Evolutionary conservation across 1,140 invertebrate genomes (phyloP).

Genomic region (Mycetomoellerius zeteki): DNA sequence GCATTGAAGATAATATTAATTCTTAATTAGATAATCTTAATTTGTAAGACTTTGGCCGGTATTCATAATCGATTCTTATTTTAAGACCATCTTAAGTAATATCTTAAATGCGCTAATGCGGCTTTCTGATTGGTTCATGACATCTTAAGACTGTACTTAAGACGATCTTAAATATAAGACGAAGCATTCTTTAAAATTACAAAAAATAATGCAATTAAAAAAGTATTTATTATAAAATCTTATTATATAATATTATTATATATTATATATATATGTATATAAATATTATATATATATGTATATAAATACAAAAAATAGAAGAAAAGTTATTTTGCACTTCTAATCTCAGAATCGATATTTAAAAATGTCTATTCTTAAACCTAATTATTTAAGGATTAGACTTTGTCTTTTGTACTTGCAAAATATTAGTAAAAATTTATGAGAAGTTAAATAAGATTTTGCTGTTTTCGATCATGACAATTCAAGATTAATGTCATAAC

Average conservation of each 20-base stretch:
- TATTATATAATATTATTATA: not conserved
- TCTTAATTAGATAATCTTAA: conserved; percentile 7
- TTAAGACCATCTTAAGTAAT: too few relatives aligned
- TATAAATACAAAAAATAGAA: not conserved
- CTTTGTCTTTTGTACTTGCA: not conserved
- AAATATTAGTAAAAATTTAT: not conserved
- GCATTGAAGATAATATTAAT: conserved; percentile 14
- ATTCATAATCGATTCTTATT: too few relatives aligned
- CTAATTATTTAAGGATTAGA: not conserved
- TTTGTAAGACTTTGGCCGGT: not conserved
- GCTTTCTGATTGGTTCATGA: too few relatives aligned
- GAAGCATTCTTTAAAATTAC: not conserved
- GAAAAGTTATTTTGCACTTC: not conserved
- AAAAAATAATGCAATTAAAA: not conserved
- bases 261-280: too few relatives aligned
- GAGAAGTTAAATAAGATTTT: conserved; percentile 2
- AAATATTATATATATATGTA: too few relatives aligned
- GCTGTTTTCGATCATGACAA: not conserved
- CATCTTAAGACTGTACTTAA: too few relatives aligned
- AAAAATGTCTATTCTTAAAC: not conserved
- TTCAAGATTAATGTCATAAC: not conserved
- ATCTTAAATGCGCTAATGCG: too few relatives aligned
- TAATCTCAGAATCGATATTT: not conserved
- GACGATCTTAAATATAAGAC: too few relatives aligned
- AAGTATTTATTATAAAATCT: not conserved